phyloP scores from a whole-genome alignment of 2,797 vertebrate species.

The Typhlichthys subterraneus region DNA sequence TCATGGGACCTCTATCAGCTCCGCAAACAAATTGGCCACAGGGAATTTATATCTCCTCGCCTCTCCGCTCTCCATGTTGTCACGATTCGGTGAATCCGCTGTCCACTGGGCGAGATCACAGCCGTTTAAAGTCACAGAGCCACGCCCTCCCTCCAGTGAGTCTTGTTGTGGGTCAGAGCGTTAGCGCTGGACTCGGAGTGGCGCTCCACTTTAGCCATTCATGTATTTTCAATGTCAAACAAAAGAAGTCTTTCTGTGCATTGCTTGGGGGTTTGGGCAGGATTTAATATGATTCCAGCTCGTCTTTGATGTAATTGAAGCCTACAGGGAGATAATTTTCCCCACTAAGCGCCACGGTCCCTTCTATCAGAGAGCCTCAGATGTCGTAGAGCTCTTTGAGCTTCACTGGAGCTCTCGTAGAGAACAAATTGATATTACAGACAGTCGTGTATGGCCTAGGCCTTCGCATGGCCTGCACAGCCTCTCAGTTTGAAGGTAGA shows the following conservation, averaged over 20 bases:
- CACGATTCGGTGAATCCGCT: constrained; percentile 78
- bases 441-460: background rate
- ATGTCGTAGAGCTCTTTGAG: constrained; percentile 31
- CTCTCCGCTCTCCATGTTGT: constrained; percentile 31
- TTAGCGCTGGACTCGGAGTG: constrained; percentile 79
- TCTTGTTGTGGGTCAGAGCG: constrained; percentile 65
- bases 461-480: constrained; percentile 11
- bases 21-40: constrained; percentile 85
- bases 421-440: constrained; percentile 28
- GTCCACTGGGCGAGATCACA: constrained; percentile 81
- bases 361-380: constrained; percentile 67
- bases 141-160: constrained; percentile 76
- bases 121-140: constrained; percentile 78
- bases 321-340: constrained; percentile 75
- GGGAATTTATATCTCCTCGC: constrained; percentile 81
- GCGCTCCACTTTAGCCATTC: constrained; percentile 65
- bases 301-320: constrained; percentile 83
- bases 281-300: constrained; percentile 76
- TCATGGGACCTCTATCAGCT: constrained; percentile 88
- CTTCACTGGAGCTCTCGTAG: constrained; percentile 9
- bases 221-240: constrained; percentile 77
- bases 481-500: background rate
- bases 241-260: constrained; percentile 53
- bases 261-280: constrained; percentile 56
- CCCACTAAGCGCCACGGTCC: constrained; percentile 58